Base-by-base conservation (phyloP, 2,797 vertebrate genomes). In the Helostoma temminkii region DNA sequence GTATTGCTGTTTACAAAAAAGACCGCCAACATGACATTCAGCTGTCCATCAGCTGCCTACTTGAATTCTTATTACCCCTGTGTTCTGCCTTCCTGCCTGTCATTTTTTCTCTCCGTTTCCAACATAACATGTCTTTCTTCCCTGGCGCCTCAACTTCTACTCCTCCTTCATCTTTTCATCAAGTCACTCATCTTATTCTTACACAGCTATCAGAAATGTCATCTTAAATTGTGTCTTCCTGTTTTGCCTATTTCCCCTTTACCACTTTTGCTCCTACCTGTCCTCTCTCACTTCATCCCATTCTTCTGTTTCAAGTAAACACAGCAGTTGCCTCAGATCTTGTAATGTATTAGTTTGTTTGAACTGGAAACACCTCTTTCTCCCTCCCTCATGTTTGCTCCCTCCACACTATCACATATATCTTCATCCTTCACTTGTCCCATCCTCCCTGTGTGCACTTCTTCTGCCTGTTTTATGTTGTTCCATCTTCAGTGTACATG, bases 1-100 rank as follows among this genome's bases (percentile, higher is more conserved):
- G 63, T 37, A 47, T 75, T 21, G 26, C 57, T 81, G 78, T 88
- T 85, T 76, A 79, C 78, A 80, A 56, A 83, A 84, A 73, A 66
- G 78, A 80, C 79, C 76, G 76, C 78, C 75, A 81, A 66, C 59
- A 78, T 80, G 76, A 80, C 76, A 87, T 81, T 87, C 74, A 84
- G n/a, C 70, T 82, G 78, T 87, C 84, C 85, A 74, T 85, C 84
- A 87, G 60, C 76, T 85, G 82, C 68, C 81, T 65, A 67, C 74
- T 70, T 83, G 61, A 76, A 84, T 83, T 76, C 75, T 65, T 81
- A 71, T 84, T 84, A 71, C 67, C 70, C 50, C 39, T 32, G 7
- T n/a, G 2, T 68, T 72, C 39, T 69, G 21, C 72, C 70, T 58
- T 56, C 50, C 49, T 61, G 67, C 42, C 71, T 76, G 76, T 79